phyloP scores from a whole-genome alignment of 2,888 invertebrate genomes.

The Lobophora halterata region DNA sequence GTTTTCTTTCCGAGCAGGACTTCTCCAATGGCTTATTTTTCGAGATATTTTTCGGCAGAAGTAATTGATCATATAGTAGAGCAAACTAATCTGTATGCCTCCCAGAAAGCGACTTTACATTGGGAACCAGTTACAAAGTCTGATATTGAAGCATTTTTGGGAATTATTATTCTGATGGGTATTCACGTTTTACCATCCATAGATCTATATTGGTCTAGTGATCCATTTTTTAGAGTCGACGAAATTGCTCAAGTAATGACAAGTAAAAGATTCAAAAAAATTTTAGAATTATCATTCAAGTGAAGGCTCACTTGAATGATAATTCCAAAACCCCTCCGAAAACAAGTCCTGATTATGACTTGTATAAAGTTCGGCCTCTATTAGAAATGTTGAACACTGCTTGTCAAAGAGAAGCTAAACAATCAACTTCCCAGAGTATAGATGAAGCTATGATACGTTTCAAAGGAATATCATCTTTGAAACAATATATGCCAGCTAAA shows the following conservation, averaged over 20 bases:
- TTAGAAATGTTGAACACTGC: constrained; percentile 18
- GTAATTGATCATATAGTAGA: constrained; percentile 22
- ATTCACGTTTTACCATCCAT: constrained; percentile 23
- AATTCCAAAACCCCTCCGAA: constrained; percentile 18
- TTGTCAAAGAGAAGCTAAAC: constrained; percentile 25
- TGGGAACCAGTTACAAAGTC: constrained; percentile 13
- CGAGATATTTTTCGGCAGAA: constrained; percentile 14
- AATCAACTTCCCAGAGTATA: constrained; percentile 26
- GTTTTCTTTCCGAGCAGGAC: constrained; percentile 21
- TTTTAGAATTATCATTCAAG: no score
- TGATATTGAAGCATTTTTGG: constrained; percentile 23
- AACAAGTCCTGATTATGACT: constrained; percentile 21
- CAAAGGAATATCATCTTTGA: constrained; percentile 31
- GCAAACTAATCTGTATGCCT: constrained; percentile 23
- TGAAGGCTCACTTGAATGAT: constrained; percentile 20
- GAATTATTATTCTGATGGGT: constrained; percentile 29
- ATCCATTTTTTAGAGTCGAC: constrained; percentile 21
- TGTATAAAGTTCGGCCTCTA: constrained; percentile 26
- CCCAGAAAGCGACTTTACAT: constrained; percentile 14
- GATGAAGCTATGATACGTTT: constrained; percentile 34
- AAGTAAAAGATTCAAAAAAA: constrained; percentile 19
- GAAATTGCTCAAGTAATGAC: constrained; percentile 22
- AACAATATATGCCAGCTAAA: constrained; percentile 36
- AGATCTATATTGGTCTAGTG: constrained; percentile 28
- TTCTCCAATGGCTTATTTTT: constrained; percentile 14